phyloP scores from a whole-genome alignment of 2,797 vertebrate genomes.

The Lophius americanus region DNA sequence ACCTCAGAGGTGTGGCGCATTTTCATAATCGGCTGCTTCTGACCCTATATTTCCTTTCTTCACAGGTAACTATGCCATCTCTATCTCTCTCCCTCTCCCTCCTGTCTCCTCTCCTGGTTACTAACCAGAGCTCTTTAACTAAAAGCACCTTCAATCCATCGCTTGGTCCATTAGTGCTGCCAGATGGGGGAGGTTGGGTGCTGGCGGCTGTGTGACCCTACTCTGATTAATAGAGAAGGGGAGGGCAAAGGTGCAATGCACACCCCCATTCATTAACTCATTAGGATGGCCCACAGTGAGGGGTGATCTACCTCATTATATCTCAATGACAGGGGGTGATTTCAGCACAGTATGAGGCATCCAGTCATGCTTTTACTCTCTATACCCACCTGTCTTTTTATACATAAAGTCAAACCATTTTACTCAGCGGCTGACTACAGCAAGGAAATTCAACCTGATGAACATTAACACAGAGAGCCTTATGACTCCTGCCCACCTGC shows the following conservation, averaged over 20 bases:
- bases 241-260: slow-evolving; percentile 75
- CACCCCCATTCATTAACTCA: slow-evolving; percentile 82
- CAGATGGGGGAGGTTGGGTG: slow-evolving; percentile 69
- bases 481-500: slow-evolving; percentile 41
- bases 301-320: slow-evolving; percentile 84
- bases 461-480: slow-evolving; percentile 6
- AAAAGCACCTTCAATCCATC: slow-evolving; percentile 75
- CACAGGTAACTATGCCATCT: slow-evolving; percentile 1
- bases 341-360: slow-evolving; percentile 51
- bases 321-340: slow-evolving; percentile 71
- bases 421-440: slow-evolving; percentile 40
- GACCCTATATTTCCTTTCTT: slow-evolving; percentile 12
- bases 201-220: slow-evolving; percentile 73
- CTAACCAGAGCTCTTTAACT: slow-evolving; percentile 72
- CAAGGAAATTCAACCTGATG: slow-evolving; percentile 28
- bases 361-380: slow-evolving; percentile 50
- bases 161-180: slow-evolving; percentile 78
- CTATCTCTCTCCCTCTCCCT: slow-evolving; percentile 30
- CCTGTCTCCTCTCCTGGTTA: slow-evolving; percentile 39
- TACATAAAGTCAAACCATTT: slow-evolving; percentile 58
- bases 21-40: slow-evolving; percentile 23
- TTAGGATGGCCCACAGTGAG: slow-evolving; percentile 78
- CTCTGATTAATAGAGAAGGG: slow-evolving; percentile 85
- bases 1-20: slow-evolving; percentile 41
- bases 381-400: slow-evolving; percentile 47